Base-by-base conservation (phyloP, 92 coral and sea anemone species). In the Muricea muricata region DNA sequence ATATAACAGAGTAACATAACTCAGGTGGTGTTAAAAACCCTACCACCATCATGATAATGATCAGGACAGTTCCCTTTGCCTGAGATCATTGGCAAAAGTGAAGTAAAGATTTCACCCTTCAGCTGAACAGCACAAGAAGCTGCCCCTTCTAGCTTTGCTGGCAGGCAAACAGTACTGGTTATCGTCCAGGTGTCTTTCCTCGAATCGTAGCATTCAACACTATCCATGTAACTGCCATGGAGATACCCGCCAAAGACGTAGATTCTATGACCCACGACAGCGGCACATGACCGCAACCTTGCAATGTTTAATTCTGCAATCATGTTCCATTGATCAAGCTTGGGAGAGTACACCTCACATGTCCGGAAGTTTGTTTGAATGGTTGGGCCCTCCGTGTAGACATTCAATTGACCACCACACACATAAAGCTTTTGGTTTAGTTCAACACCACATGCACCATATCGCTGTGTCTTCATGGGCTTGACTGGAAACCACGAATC, bases 191-290 rank as follows among this genome's bases (percentile, higher is more conserved):
- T 79, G 28, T 77, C 90, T 48, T 91, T 85, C 70, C 73, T 76
- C 5, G 81, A 81, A 81, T 97, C 94, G 47, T 89, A 94, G 63
- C 95, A 93, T 81, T 92, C 94, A 32, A 97, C 84, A 17, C 89
- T 84, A 61, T 90, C 94, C 6, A 97, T 79, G 80, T 93, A 97
- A 25, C 95, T 91, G 18, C 84, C 86, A 78, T 89, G 89, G 21
- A 88, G 85, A 52, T 93, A 93, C 11, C 97, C 98, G n/a, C 98
- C 98, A 86, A 94, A 92, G 31, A 92, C 89, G 30, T 86, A 92
- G 83, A 94, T 88, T 47, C 85, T 85, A 39, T 94, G 90, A 18
- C 89, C 94, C 4, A 92, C 90, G 10, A 87, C 91, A 0, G 91
- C 91, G 10, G 93, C 93, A 14, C 96, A 94, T 9, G 98, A 94